phyloP scores from a whole-genome alignment of 2,888 invertebrate species.

The Catotricha subobsoleta region DNA sequence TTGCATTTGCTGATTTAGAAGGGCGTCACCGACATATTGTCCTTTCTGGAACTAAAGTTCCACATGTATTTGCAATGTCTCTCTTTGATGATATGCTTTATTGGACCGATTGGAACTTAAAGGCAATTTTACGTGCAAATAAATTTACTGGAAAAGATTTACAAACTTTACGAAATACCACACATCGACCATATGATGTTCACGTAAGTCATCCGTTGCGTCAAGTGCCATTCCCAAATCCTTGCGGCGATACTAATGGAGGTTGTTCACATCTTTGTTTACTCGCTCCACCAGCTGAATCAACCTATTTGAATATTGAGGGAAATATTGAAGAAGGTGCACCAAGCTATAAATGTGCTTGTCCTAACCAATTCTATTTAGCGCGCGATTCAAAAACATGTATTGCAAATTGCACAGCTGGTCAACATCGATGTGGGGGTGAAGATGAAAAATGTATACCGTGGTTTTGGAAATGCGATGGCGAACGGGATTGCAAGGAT shows the following conservation, averaged over 20 bases:
- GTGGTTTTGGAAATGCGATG: slow-evolving; percentile 72
- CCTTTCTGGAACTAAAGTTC: slow-evolving; percentile 61
- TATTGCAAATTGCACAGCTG: slow-evolving; percentile 82
- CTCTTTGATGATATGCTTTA: slow-evolving; percentile 86
- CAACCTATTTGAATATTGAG: slow-evolving; percentile 57
- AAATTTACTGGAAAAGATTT: slow-evolving; percentile 74
- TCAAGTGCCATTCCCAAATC: slow-evolving; percentile 71
- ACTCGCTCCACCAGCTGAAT: slow-evolving; percentile 62
- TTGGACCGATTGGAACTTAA: slow-evolving; percentile 98
- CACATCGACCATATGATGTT: slow-evolving; percentile 87
- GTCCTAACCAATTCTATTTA: slow-evolving; percentile 86
- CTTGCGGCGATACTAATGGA: slow-evolving; percentile 83
- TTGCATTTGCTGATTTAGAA: slow-evolving; percentile 85
- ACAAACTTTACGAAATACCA: slow-evolving; percentile 65
- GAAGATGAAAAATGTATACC: slow-evolving; percentile 53
- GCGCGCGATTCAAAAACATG: slow-evolving; percentile 70
- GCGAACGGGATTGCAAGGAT: slow-evolving; percentile 79
- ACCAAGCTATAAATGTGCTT: slow-evolving; percentile 68
- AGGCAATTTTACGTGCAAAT: slow-evolving; percentile 76
- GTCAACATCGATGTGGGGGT: slow-evolving; percentile 37
- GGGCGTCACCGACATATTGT: slow-evolving; percentile 73
- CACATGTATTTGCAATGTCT: slow-evolving; percentile 88
- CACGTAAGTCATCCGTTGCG: slow-evolving; percentile 80
- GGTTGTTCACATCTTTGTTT: slow-evolving; percentile 93
- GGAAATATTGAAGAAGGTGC: slow-evolving; percentile 66